Evolutionary conservation across 2,888 invertebrate species (phyloP), one percentile per base, ranked within the genome.

Genomic region (Aphodius sticticus): DNA sequence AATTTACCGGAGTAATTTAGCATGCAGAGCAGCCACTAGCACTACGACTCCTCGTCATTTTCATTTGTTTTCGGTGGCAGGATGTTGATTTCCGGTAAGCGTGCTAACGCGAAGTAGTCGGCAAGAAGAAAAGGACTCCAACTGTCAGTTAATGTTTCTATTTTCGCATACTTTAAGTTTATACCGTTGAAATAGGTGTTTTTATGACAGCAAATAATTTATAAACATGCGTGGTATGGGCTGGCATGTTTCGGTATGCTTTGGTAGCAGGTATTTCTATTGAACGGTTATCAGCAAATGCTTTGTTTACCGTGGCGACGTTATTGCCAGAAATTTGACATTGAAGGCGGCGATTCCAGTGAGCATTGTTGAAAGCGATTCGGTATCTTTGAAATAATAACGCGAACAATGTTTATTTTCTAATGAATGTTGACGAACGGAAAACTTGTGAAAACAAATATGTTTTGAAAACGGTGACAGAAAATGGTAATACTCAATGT

Each of bases 221-320:
- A 7, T 53, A 53, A 53, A 7, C 53, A 53, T 53, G 53, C 12
- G 9, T 53, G 53, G 53, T 53, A 53, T 53, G 7, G 9, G 2
- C 12, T 53, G 53, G 12, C 53, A 12, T 12, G 53, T 9, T 53
- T 53, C 53, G 53, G 53, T 53, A 53, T 53, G 53, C 53, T 53
- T 53, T 53, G 53, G 53, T 53, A 53, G 53, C 53, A 53, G 53
- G 12, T 53, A 53, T 53, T 53, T 2, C 53, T 53, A 53, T 9
- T 53, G 53, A 53, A 53, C 53, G 53, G 53, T 53, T 53, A 53
- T 53, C 53, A 53, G 53, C 53, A 53, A 53, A 53, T 53, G 53
- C 9, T 53, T 53, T 53, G 53, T 53, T 53, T 53, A 5, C 6
- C 1, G 53, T 53, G 6, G 53, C 26, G 53, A 53, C 0, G 53